Evolutionary conservation across 2,888 invertebrate genomes (phyloP).

Genomic region (Diploptera punctata): DNA sequence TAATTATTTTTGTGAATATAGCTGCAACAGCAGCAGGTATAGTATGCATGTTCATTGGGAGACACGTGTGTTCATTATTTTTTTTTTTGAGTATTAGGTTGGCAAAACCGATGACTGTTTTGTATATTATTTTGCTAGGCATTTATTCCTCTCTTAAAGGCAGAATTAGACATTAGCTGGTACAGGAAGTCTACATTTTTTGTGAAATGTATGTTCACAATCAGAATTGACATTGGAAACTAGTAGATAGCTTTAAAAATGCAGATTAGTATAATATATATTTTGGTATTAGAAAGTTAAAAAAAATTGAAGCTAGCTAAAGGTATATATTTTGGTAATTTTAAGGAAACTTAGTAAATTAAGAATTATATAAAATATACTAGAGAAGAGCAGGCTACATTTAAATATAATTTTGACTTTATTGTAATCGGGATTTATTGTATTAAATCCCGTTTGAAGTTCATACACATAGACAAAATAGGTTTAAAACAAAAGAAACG

Average conservation of each 20-base stretch:
- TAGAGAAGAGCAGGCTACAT: no score
- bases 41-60: slow-evolving; percentile 12
- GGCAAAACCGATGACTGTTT: background rate
- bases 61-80: background rate
- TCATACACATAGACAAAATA: no score
- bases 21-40: background rate
- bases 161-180: slow-evolving; percentile 27
- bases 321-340: background rate
- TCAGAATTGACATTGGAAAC: background rate
- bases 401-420: no score
- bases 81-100: slow-evolving; percentile 5
- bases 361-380: no score
- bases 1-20: background rate
- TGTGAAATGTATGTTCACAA: background rate
- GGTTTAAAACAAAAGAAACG: no score
- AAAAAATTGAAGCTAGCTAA: background rate
- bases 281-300: background rate
- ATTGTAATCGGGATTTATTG: no score
- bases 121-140: background rate
- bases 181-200: no score
- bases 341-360: no score
- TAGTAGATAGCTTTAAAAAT: background rate
- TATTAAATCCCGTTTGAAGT: no score
- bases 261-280: background rate
- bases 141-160: background rate